Evolutionary conservation across 2,113 vertebrate genomes (phyloP).

Genomic region (Otolemur garnettii): DNA sequence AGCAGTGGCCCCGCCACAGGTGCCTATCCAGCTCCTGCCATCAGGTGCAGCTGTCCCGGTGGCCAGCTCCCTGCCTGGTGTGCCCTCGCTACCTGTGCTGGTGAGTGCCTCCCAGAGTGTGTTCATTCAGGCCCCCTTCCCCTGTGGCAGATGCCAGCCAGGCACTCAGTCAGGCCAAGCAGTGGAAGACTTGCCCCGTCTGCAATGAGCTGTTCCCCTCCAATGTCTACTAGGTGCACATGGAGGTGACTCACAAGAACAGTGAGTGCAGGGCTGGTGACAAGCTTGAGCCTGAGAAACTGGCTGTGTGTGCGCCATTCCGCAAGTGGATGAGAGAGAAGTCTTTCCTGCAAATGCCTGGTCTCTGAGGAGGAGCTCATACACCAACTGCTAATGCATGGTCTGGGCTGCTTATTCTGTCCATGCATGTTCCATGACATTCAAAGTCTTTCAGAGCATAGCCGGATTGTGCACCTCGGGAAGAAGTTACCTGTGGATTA

Average conservation of each 20-base stretch:
- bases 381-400: slow-evolving; percentile 95
- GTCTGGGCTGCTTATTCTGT: slow-evolving; percentile 96
- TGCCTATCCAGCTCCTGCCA: slow-evolving; percentile 88
- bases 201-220: slow-evolving; percentile 98
- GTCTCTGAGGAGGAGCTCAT: slow-evolving; percentile 93
- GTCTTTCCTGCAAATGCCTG: slow-evolving; percentile 93
- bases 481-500: slow-evolving; percentile 92
- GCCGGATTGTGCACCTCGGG: slow-evolving; percentile 90
- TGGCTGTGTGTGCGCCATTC: slow-evolving; percentile 93
- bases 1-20: slow-evolving; percentile 82
- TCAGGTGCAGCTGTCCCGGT: slow-evolving; percentile 85
- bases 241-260: slow-evolving; percentile 93
- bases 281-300: slow-evolving; percentile 83
- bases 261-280: slow-evolving; percentile 76
- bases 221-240: slow-evolving; percentile 95
- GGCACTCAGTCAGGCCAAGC: slow-evolving; percentile 92
- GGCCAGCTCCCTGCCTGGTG: slow-evolving; percentile 80
- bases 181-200: slow-evolving; percentile 97
- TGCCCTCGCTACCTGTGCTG: slow-evolving; percentile 85
- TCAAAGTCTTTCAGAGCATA: slow-evolving; percentile 92
- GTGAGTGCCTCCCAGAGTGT: slow-evolving; percentile 74
- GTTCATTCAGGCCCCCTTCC: slow-evolving; percentile 20
- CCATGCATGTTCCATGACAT: slow-evolving; percentile 94
- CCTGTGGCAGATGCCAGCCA: slow-evolving; percentile 67
- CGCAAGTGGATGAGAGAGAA: slow-evolving; percentile 95